Percentiles rank a stretch among this genome's conserved stretches.
phyloP scores from a whole-genome alignment of 37 sponge, comb jelly and placozoan species.

The Diacarnus erythraeanus region DNA sequence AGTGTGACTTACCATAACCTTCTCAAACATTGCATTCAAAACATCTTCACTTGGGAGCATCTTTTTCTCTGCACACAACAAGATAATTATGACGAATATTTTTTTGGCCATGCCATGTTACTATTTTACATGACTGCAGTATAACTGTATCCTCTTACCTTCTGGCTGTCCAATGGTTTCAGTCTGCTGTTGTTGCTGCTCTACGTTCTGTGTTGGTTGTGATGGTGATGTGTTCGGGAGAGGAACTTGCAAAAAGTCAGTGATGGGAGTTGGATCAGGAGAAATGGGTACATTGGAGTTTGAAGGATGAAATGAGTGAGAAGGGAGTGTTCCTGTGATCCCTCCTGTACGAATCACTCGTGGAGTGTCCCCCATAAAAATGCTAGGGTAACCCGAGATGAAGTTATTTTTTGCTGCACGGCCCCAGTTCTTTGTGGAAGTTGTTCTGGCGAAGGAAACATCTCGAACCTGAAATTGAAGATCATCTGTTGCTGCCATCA shows the following conservation, averaged over 20 bases:
- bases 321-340: not conserved
- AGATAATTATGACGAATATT: no score
- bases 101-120: no score
- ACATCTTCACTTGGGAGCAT: slow-evolving; percentile 75
- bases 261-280: not conserved
- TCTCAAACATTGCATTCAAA: slow-evolving; percentile 64
- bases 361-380: not conserved
- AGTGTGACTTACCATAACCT: slow-evolving; percentile 58
- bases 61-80: not conserved
- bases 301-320: not conserved
- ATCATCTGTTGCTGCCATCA: not conserved
- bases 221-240: not conserved
- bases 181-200: no score
- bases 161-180: no score
- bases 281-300: not conserved
- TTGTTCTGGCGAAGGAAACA: not conserved
- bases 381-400: not conserved
- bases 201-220: no score
- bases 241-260: not conserved
- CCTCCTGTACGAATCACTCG: slow-evolving; percentile 1
- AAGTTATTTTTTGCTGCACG: not conserved
- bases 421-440: not conserved
- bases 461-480: not conserved
- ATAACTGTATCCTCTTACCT: no score
- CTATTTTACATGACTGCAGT: no score